phyloP scores from a whole-genome alignment of 2,113 vertebrate genomes.

The Thalassoma bifasciatum region DNA sequence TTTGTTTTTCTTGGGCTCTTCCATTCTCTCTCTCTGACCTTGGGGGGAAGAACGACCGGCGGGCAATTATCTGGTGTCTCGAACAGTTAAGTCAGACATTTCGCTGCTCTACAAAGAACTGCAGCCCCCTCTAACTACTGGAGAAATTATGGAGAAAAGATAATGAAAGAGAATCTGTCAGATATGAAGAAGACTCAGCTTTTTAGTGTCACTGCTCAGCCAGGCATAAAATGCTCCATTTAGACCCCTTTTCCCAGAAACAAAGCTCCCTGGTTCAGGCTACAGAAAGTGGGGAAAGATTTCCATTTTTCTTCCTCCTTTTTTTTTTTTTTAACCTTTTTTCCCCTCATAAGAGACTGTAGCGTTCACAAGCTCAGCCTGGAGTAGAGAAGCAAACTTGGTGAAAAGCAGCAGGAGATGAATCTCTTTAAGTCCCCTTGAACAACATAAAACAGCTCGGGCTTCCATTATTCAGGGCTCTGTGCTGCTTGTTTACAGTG shows the following conservation, averaged over 20 bases:
- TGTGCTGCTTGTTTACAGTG: conserved; percentile 82
- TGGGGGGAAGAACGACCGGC: conserved; percentile 65
- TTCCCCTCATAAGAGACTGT: conserved; percentile 55
- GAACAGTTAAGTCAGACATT: conserved; percentile 78
- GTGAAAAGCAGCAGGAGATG: conserved; percentile 76
- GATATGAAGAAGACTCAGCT: conserved; percentile 72
- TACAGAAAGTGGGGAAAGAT: conserved; percentile 64
- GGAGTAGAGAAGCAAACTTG: conserved; percentile 74
- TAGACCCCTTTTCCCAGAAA: conserved; percentile 67
- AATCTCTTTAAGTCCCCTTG: conserved; percentile 77
- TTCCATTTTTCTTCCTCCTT: conserved; percentile 65
- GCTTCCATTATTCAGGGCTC: conserved; percentile 79
- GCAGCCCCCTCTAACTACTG: conserved; percentile 56
- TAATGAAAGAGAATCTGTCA: conserved; percentile 80
- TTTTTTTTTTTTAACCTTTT: conserved; percentile 47
- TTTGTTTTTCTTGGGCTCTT: conserved; percentile 79
- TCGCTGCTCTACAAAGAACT: conserved; percentile 63
- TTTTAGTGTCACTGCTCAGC: conserved; percentile 77
- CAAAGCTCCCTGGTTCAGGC: conserved; percentile 70
- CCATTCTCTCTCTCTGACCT: conserved; percentile 75
- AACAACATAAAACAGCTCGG: conserved; percentile 77
- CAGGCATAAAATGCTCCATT: conserved; percentile 75
- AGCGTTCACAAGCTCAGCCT: conserved; percentile 60
- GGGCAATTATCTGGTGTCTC: conserved; percentile 78
- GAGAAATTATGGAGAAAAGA: conserved; percentile 72